A percentile compares a stretch with the other conserved stretches of the same genome.
These are phyloP conservation scores for Heterodera schachtii DNA, from an alignment of 1,140 invertebrate genomes.

Conservation along the genomic window DNA sequence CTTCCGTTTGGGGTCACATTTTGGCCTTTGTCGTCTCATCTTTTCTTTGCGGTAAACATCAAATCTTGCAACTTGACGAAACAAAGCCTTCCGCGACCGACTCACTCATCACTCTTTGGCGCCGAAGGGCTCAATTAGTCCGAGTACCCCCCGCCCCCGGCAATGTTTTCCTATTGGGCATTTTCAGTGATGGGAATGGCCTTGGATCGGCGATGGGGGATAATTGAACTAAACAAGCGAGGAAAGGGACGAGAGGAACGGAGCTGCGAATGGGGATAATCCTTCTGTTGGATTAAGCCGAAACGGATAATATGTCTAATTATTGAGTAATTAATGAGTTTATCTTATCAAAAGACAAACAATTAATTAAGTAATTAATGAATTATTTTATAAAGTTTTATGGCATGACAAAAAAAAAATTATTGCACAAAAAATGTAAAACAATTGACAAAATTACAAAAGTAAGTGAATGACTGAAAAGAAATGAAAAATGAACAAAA, in stretches of 20 bases:
- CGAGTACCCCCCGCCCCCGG: neutral
- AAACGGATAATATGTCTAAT: too few relatives aligned
- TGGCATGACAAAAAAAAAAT: neutral
- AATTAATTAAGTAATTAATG: too few relatives aligned
- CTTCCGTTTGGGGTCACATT: neutral
- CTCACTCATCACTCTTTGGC: neutral
- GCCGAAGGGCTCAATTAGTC: conserved; percentile 4
- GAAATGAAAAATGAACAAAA: neutral
- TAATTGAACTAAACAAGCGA: neutral
- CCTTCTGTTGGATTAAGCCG: neutral
- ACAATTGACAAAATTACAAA: neutral
- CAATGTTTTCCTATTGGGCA: conserved; percentile 1
- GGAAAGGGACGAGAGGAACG: too few relatives aligned
- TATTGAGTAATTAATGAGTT: neutral
- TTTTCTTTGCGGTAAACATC: neutral
- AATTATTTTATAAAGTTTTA: neutral
- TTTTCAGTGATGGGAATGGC: neutral
- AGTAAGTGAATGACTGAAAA: neutral
- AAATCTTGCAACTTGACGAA: neutral
- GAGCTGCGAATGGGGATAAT: too few relatives aligned
- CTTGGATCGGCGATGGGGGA: neutral
- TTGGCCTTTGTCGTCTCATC: neutral
- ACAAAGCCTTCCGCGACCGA: neutral
- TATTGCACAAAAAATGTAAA: neutral
- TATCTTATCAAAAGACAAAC: neutral